These are phyloP conservation scores for Acropora tenuis DNA, from an alignment of 64 coral and sea anemone genomes.

Conservation along the genomic window DNA sequence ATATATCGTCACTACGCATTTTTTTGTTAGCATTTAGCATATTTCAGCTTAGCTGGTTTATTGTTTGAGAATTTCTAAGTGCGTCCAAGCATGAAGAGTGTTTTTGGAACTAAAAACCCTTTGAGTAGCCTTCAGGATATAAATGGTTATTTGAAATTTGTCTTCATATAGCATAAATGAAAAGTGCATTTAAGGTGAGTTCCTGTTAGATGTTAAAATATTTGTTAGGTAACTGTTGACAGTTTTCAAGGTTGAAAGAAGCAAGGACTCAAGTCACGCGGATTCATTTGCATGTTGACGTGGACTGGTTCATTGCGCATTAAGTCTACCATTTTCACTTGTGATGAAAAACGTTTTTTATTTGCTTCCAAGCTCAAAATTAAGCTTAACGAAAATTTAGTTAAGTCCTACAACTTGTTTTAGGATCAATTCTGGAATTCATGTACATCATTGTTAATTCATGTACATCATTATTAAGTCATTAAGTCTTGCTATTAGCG, in stretches of 20 bases:
- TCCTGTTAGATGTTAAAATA: neutral
- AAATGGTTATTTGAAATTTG: neutral
- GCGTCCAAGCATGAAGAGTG: constrained; percentile 28
- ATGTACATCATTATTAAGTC: too few relatives aligned
- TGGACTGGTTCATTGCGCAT: neutral
- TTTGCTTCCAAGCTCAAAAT: too few relatives aligned
- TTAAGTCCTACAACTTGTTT: too few relatives aligned
- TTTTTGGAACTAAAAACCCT: neutral
- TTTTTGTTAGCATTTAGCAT: neutral
- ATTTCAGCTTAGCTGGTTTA: neutral
- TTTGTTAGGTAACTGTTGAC: neutral
- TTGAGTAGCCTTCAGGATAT: neutral
- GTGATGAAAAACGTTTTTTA: too few relatives aligned
- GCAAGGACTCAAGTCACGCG: neutral
- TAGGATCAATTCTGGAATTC: too few relatives aligned
- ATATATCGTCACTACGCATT: too few relatives aligned
- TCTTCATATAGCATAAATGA: neutral
- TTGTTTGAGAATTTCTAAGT: constrained; percentile 49
- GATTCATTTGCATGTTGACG: neutral
- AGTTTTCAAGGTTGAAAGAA: neutral
- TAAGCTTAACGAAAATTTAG: too few relatives aligned
- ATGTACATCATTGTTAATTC: too few relatives aligned
- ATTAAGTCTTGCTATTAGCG: too few relatives aligned
- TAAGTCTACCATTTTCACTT: neutral
- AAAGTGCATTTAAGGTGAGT: neutral